Percentiles rank a stretch among this genome's conserved stretches.
These are phyloP conservation scores for Ormyrus rosae DNA, from an alignment of 2,888 invertebrate genomes.

Conservation along the genomic window DNA sequence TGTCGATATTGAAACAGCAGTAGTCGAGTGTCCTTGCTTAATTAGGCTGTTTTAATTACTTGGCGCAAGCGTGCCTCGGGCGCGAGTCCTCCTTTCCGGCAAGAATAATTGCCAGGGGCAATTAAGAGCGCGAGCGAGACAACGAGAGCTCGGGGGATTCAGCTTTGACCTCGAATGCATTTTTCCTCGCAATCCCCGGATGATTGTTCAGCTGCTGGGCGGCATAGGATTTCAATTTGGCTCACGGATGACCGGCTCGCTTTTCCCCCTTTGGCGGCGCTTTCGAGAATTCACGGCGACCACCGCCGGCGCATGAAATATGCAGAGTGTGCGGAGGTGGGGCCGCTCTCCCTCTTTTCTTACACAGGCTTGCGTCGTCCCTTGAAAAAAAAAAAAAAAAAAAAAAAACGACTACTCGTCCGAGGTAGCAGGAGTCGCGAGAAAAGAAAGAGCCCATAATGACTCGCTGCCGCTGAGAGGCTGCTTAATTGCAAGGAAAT, in stretches of 20 bases:
- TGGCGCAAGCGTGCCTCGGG: neutral
- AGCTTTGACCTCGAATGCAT: neutral
- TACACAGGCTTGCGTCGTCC: constrained; percentile 6
- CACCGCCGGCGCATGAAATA: constrained; percentile 64
- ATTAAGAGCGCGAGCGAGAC: constrained; percentile 55
- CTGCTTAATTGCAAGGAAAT: constrained; percentile 70
- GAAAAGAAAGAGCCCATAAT: constrained; percentile 4
- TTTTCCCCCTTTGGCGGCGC: neutral
- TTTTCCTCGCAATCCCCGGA: neutral
- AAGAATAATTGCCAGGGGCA: constrained; percentile 58
- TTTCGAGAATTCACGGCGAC: constrained; percentile 18
- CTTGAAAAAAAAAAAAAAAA: neutral
- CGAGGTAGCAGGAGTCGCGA: too few relatives aligned
- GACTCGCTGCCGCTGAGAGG: neutral
- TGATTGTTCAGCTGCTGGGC: neutral
- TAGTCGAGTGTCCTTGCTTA: constrained; percentile 46
- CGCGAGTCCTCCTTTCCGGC: constrained; percentile 35
- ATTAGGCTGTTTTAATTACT: constrained; percentile 59
- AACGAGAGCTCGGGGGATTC: neutral
- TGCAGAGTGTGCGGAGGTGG: constrained; percentile 59
- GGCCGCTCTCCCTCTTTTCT: constrained; percentile 19
- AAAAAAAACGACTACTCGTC: too few relatives aligned
- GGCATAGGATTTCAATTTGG: constrained; percentile 24
- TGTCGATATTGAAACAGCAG: neutral
- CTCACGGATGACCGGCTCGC: constrained; percentile 6